Evolutionary conservation across 2,888 invertebrate genomes (phyloP).

Genomic region (Ormyrus labotus): DNA sequence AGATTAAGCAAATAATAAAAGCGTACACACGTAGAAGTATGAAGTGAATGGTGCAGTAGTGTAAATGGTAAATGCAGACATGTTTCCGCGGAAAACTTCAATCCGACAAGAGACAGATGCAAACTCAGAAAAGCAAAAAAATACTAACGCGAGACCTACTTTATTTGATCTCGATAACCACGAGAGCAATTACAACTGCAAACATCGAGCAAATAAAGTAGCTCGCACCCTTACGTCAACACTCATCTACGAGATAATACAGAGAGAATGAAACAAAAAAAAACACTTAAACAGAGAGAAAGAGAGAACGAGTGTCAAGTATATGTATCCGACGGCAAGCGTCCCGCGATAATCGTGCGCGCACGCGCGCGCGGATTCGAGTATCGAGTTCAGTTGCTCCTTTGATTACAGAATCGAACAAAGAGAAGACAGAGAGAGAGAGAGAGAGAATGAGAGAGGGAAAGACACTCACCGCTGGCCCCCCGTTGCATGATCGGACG

Average conservation of each 20-base stretch:
- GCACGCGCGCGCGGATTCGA: too few species aligned
- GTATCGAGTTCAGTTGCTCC: too few species aligned
- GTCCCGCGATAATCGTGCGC: slow-evolving; percentile 7
- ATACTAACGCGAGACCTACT: slow-evolving; percentile 1
- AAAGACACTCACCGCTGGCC: slow-evolving; percentile 56
- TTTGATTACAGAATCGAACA: not conserved
- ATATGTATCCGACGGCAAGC: slow-evolving; percentile 10
- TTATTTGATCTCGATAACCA: not conserved
- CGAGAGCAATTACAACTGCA: not conserved
- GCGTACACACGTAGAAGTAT: not conserved
- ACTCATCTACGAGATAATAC: not conserved
- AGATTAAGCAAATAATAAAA: slow-evolving; percentile 10
- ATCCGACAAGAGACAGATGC: slow-evolving; percentile 6
- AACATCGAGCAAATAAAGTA: not conserved
- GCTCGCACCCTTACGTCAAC: too few species aligned
- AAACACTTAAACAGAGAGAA: slow-evolving; percentile 8
- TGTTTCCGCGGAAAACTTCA: not conserved
- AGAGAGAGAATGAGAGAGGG: not conserved
- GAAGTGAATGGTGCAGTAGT: slow-evolving; percentile 8
- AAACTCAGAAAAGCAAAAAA: not conserved
- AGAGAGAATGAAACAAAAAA: not conserved
- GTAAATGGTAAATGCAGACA: not conserved
- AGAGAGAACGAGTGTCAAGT: slow-evolving; percentile 12
- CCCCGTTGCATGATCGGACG: slow-evolving; percentile 73
- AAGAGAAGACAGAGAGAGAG: not conserved